Evolutionary conservation across 2,113 vertebrate genomes (phyloP).

Genomic region (Falco punctatus): DNA sequence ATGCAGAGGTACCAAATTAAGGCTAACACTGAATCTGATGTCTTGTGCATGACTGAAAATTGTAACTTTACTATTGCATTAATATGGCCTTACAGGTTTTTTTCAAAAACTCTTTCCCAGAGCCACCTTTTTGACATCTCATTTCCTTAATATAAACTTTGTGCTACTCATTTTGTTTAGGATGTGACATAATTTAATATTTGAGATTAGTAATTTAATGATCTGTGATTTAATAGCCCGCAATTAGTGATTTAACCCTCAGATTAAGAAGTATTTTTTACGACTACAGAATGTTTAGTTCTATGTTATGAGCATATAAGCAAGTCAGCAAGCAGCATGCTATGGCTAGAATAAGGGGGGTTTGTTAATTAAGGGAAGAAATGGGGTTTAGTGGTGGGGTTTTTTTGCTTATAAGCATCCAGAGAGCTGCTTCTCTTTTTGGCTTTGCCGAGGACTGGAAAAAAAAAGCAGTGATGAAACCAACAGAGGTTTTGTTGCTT

Average conservation of each 20-base stretch:
- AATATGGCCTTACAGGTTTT: background rate
- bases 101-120: background rate
- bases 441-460: background rate
- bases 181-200: background rate
- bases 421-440: background rate
- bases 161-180: background rate
- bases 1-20: background rate
- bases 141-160: background rate
- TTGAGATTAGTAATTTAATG: background rate
- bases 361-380: background rate
- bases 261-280: background rate
- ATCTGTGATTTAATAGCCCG: background rate
- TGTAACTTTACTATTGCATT: background rate
- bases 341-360: background rate
- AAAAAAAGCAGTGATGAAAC: background rate
- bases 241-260: background rate
- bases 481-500: background rate
- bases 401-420: background rate
- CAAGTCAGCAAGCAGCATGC: background rate
- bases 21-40: background rate
- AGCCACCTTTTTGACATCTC: background rate
- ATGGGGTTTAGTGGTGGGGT: accelerated
- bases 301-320: background rate
- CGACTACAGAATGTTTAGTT: background rate
- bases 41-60: background rate